Base-by-base conservation (phyloP, 2,113 vertebrate genomes). In the Papio anubis region DNA sequence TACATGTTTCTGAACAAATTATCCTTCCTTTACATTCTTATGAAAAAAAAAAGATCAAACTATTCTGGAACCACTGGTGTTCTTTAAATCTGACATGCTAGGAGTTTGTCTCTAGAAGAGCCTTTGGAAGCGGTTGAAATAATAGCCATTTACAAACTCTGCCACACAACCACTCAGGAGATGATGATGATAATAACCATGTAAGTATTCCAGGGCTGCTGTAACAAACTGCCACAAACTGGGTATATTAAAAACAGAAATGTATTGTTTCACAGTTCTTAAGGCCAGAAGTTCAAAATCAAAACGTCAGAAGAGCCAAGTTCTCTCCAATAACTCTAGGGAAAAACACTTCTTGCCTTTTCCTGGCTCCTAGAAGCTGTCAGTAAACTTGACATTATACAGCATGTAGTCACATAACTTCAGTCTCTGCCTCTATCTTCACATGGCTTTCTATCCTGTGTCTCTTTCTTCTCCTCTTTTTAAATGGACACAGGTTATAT, bases 41-140 rank as follows among this genome's bases (percentile, higher is more conserved):
- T 43, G 6, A 8, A 84, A 78, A 72, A 30, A 72, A 48, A 72
- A 80, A 55, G 11, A 72, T 32, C 6, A 38, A 96, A n/a, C 3
- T 90, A 40, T 61, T 73, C 61, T 70, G 0, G 2, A 83, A 61
- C 0, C 48, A 50, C 4, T 72, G 35, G 21, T 11, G 14, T 72
- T 57, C 12, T 9, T 81, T 23, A 35, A 87, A 40, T 52, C 16
- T 57, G 30, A 87, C 40, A 12, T 4, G 2, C 11, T 13, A 70
- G 38, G 43, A 45, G 5, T 82, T 83, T 68, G 8, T 4, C 27
- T 11, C 6, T 17, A 9, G 18, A 21, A 14, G 18, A 84, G 0
- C 2, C 68, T 83, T 25, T 72, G 55, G 40, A 94, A 85, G 20
- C 23, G 78, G 50, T 59, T 94, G 43, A 88, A 61, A 94, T 96